Conservation (phyloP, 1,140 invertebrate species). For the Aleiodes sp. region DNA sequence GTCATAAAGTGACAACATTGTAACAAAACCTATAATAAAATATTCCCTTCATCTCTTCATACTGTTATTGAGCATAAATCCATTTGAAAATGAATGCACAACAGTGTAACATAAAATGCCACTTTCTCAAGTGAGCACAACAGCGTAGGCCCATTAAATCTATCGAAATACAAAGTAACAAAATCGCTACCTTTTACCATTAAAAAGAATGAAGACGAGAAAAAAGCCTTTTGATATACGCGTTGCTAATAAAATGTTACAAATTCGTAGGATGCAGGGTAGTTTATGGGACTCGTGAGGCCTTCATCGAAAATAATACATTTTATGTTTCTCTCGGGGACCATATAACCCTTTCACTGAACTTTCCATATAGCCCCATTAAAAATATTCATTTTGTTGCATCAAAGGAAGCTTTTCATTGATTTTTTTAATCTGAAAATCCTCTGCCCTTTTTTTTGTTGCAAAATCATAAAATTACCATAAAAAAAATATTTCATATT, state of each 20-base stretch:
- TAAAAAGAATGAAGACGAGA: too few relatives aligned
- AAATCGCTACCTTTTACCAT: not conserved
- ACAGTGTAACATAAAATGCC: slow-evolving; percentile 45
- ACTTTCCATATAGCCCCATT: not conserved
- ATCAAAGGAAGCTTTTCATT: not conserved
- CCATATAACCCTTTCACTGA: not conserved
- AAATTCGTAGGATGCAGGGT: slow-evolving; percentile 57
- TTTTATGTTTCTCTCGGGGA: not conserved
- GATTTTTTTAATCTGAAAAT: too few relatives aligned
- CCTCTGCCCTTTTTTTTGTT: too few relatives aligned
- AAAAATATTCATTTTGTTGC: not conserved
- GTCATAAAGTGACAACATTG: slow-evolving; percentile 52
- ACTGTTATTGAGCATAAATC: slow-evolving; percentile 43
- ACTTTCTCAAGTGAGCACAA: slow-evolving; percentile 42
- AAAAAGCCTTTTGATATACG: slow-evolving; percentile 8
- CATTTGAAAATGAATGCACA: slow-evolving; percentile 44
- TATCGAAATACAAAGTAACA: slow-evolving; percentile 52
- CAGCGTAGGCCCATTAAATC: slow-evolving; percentile 56
- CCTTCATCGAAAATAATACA: slow-evolving; percentile 47
- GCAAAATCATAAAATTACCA: too few relatives aligned
- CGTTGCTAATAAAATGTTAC: slow-evolving; percentile 60
- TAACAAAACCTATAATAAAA: slow-evolving; percentile 60
- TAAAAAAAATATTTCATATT: too few relatives aligned
- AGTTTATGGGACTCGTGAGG: slow-evolving; percentile 52
- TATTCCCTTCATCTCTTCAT: slow-evolving; percentile 41